Evolutionary conservation across 2,797 vertebrate genomes (phyloP).

Genomic region (Buphagus erythrorhynchus): DNA sequence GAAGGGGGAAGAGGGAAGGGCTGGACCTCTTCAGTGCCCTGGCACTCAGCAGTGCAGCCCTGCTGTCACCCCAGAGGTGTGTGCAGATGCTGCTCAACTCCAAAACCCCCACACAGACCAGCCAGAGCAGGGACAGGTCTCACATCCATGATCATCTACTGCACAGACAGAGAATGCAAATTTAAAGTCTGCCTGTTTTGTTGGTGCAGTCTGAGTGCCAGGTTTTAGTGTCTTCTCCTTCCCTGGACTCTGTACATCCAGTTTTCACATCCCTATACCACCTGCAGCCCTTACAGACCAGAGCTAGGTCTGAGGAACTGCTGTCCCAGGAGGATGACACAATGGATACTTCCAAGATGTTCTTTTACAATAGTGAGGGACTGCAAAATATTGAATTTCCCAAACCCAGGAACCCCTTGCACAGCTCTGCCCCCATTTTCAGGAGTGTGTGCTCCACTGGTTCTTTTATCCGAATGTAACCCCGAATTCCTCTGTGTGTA

Average conservation of each 20-base stretch:
- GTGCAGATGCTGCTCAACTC: not conserved
- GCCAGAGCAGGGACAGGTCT: not conserved
- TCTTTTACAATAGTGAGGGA: not conserved
- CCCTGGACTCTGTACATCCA: not conserved
- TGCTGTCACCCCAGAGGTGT: accelerated
- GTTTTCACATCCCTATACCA: not conserved
- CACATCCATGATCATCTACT: accelerated
- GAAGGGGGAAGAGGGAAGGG: not conserved
- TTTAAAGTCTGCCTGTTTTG: not conserved
- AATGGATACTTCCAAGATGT: not conserved
- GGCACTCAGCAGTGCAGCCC: not conserved
- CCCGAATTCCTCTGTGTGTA: not conserved
- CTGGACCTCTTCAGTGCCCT: not conserved
- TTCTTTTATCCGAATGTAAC: not conserved
- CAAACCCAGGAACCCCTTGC: not conserved
- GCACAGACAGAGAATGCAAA: not conserved
- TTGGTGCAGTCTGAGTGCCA: not conserved
- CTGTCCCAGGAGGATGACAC: not conserved
- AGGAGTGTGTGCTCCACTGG: not conserved
- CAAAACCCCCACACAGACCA: not conserved
- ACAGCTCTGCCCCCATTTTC: not conserved
- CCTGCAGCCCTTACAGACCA: not conserved
- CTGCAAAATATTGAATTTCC: not conserved
- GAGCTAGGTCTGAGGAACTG: not conserved
- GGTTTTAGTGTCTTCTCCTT: not conserved